Conservation (phyloP, 2,888 invertebrate species). For the Ichneumon xanthorius region DNA sequence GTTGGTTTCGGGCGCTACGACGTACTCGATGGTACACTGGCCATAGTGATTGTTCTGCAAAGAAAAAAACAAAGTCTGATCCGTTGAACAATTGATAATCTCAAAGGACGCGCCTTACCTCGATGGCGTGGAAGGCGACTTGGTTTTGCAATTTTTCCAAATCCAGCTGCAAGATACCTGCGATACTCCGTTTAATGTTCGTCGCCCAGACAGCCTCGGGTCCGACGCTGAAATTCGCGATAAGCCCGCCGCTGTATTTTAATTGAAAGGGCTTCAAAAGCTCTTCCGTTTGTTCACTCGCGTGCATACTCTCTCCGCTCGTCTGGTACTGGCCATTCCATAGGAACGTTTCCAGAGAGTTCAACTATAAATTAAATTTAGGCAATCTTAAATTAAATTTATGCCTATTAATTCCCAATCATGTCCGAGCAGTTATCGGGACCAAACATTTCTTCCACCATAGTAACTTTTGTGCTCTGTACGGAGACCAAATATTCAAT, state of each 20-base stretch:
- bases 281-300: slow-evolving; percentile 73
- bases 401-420: not conserved
- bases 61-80: slow-evolving; percentile 43
- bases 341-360: slow-evolving; percentile 76
- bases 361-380: slow-evolving; percentile 73
- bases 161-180: slow-evolving; percentile 88
- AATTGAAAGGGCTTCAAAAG: slow-evolving; percentile 80
- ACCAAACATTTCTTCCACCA: not conserved
- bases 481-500: no score
- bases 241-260: slow-evolving; percentile 77
- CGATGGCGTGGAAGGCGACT: slow-evolving; percentile 79
- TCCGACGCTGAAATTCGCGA: slow-evolving; percentile 80
- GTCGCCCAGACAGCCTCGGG: slow-evolving; percentile 88
- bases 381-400: no score
- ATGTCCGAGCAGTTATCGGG: not conserved
- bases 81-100: not conserved
- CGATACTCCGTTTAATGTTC: slow-evolving; percentile 89
- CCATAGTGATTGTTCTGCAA: slow-evolving; percentile 83
- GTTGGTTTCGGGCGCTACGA: slow-evolving; percentile 77
- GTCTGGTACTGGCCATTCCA: slow-evolving; percentile 77
- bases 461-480: not conserved
- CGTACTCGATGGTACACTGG: slow-evolving; percentile 83
- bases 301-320: slow-evolving; percentile 63
- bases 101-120: slow-evolving; percentile 74
- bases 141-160: slow-evolving; percentile 76